Evolutionary conservation across 1,140 invertebrate genomes (phyloP), one percentile per base, ranked within the genome.

Genomic region (Thaumatotibia leucotreta): DNA sequence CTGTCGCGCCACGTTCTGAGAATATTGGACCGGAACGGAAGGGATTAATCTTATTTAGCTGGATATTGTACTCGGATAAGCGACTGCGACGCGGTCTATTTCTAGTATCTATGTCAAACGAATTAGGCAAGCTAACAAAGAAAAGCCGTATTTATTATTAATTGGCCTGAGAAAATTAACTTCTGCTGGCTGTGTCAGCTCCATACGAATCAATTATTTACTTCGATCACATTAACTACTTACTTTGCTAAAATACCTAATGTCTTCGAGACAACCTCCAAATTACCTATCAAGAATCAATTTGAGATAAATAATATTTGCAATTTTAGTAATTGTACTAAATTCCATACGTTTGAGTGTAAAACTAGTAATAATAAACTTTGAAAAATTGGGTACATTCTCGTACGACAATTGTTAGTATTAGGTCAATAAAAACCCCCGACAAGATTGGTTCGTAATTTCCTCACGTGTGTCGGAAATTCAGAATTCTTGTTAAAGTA

Each of bases 401-500:
- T 35, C 33, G 33, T 35, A 35, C 0, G 33, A 35, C 1, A 1
- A 35, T 35, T 35, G 11, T 35, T 11, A 9, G 11, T n/a, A 14
- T n/a, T n/a, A 39, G 5, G 14, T 33, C 10, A 11, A n/a, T 5
- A 0, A 0, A n/a, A 4, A 1, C 17, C 17, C 20, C 17, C 6
- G 4, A 14, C 39, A 45, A 45, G 39, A 45, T 45, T 45, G 17
- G 17, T 45, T 45, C 5, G 17, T 45, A 20, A 14, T 17, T 20
- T 45, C 17, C 39, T 45, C n/a, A 20, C 14, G 6, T 20, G 4
- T 20, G 17, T 45, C n/a, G 39, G 39, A 45, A 45, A 20, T 45
- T n/a, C n/a, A n/a, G n/a, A 45, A 20, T n/a, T n/a, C 39, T 58
- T 58, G 52, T 58, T 58, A 58, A 58, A 27, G 11, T 27, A 58